Percentiles rank a stretch among this genome's conserved stretches.
These are phyloP conservation scores for Trichosurus vulpecula DNA, from an alignment of 2,797 vertebrate species.

Conservation along the genomic window DNA sequence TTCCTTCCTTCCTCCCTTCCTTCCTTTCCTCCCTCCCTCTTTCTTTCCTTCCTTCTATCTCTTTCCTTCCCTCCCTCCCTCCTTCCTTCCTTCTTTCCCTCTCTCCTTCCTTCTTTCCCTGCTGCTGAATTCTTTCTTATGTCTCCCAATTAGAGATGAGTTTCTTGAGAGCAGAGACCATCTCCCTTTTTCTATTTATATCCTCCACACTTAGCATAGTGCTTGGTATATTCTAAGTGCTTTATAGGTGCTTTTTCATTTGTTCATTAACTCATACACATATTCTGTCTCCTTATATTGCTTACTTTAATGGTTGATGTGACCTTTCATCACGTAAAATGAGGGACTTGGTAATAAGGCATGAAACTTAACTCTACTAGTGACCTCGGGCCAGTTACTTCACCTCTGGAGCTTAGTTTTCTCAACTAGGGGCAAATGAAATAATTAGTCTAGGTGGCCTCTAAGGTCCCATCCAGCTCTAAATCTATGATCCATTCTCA, in stretches of 20 bases:
- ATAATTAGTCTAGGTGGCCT: not conserved
- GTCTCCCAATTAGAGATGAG: too few relatives aligned
- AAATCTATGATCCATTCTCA: not conserved
- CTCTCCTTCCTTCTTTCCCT: not conserved
- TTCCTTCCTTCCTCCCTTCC: not conserved
- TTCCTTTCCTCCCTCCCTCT: not conserved
- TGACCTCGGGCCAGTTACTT: constrained; percentile 17
- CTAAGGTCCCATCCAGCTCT: not conserved
- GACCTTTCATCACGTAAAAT: not conserved
- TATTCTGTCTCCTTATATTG: not conserved
- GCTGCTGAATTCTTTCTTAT: not conserved
- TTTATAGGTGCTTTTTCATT: not conserved
- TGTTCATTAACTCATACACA: not conserved
- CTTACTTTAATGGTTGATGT: not conserved
- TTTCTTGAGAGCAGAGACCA: too few relatives aligned
- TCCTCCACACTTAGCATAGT: not conserved
- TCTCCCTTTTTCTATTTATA: not conserved
- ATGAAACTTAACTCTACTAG: constrained; percentile 9
- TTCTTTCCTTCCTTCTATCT: too few relatives aligned
- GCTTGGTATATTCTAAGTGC: not conserved
- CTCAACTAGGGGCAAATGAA: too few relatives aligned
- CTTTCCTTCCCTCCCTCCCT: too few relatives aligned
- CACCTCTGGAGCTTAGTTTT: constrained; percentile 23
- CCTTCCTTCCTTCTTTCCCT: not conserved
- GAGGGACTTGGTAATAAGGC: constrained; percentile 33